Conservation (phyloP, 2,888 invertebrate genomes). For the Geophilus truncorum region DNA sequence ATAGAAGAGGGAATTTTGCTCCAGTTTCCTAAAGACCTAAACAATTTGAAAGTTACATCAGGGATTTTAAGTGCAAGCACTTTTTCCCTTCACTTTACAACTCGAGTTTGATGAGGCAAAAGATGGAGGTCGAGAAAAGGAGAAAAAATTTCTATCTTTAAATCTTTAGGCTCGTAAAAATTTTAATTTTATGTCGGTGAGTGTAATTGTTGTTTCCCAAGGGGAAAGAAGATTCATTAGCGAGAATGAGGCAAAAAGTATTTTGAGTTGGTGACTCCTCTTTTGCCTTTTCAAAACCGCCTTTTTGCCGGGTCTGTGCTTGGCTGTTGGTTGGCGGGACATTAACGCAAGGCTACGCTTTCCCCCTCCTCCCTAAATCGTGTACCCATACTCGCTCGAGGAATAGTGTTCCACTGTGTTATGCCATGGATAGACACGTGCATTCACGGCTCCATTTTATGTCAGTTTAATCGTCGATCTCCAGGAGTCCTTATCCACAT, state of each 20-base stretch:
- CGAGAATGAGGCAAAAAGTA: conserved; percentile 7
- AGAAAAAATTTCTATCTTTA: not conserved
- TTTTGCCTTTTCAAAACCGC: not conserved
- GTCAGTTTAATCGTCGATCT: not conserved
- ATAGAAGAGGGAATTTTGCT: conserved; percentile 22
- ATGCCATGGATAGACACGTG: conserved; percentile 25
- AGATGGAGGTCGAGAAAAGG: not conserved
- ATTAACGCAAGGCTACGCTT: conserved; percentile 25
- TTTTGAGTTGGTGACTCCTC: conserved; percentile 23
- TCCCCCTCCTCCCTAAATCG: conserved; percentile 22
- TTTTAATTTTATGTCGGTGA: not conserved
- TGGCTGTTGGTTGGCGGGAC: conserved; percentile 25
- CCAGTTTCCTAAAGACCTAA: not conserved
- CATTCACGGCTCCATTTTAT: not conserved
- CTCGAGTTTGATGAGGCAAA: not conserved
- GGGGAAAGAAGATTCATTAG: not conserved
- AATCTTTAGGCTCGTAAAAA: not conserved
- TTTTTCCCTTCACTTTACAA: not conserved
- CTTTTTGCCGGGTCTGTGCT: not conserved
- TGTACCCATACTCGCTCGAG: conserved; percentile 25
- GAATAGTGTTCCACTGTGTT: not conserved
- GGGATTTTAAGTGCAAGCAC: not conserved
- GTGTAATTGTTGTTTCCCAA: conserved; percentile 10
- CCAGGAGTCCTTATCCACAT: not conserved
- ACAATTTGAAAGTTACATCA: not conserved